phyloP scores from a whole-genome alignment of 2,797 vertebrate genomes.

The Rallus crepitans region DNA sequence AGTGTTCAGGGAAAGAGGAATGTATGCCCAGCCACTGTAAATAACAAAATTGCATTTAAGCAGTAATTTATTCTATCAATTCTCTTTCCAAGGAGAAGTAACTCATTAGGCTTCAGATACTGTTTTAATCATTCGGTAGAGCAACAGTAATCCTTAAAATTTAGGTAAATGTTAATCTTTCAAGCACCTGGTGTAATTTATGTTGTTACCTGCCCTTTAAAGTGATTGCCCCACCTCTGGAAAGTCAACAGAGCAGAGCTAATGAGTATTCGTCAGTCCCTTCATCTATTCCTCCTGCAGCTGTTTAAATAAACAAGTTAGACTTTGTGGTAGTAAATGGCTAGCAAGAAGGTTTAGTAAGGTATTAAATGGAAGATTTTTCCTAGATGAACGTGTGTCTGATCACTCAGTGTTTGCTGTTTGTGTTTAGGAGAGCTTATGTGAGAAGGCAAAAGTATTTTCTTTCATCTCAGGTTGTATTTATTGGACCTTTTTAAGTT shows the following conservation, averaged over 20 bases:
- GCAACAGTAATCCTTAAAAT: background rate
- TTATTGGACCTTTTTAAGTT: background rate
- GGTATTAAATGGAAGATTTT: background rate
- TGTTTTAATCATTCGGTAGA: background rate
- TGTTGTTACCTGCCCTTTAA: background rate
- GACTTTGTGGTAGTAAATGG: background rate
- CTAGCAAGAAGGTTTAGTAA: background rate
- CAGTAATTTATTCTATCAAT: background rate
- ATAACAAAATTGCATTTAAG: background rate
- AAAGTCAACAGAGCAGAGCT: background rate
- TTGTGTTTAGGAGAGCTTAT: background rate
- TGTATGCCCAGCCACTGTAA: background rate
- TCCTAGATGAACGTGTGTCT: background rate
- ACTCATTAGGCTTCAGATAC: background rate
- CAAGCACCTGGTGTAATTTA: background rate
- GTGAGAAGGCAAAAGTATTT: background rate
- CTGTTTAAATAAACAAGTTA: constrained; percentile 7
- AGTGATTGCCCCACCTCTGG: background rate
- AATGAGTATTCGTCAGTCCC: background rate
- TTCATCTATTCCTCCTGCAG: background rate
- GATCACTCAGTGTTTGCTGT: background rate
- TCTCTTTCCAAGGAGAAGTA: background rate
- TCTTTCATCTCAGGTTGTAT: background rate
- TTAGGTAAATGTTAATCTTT: background rate
- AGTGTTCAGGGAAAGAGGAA: background rate